Evolutionary conservation across 2,888 invertebrate genomes (phyloP).

Genomic region (Chalcis sispes): DNA sequence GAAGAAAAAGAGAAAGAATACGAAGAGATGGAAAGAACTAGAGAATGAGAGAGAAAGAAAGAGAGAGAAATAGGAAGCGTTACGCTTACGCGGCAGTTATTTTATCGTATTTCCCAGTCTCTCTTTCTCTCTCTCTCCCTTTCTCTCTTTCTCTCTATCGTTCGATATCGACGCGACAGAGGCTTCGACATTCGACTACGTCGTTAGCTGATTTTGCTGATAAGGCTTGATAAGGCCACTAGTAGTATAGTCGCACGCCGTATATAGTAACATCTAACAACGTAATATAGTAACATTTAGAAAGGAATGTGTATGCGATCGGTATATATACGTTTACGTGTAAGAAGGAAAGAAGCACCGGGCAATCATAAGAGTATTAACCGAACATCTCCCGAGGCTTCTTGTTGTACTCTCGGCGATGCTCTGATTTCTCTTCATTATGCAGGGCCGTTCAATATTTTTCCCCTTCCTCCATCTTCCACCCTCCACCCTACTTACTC

Average conservation of each 20-base stretch:
- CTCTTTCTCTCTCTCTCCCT: no score
- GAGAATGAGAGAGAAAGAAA: slow-evolving; percentile 35
- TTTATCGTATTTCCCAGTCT: slow-evolving; percentile 59
- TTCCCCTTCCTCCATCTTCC: no score
- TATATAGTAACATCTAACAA: background rate
- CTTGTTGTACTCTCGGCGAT: slow-evolving; percentile 12
- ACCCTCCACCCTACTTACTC: no score
- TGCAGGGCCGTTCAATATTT: background rate
- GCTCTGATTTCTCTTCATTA: slow-evolving; percentile 40
- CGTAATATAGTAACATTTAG: no score
- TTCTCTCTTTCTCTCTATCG: no score
- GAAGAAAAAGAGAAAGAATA: background rate
- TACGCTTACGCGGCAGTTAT: slow-evolving; percentile 60
- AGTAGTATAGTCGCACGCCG: background rate
- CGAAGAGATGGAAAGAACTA: slow-evolving; percentile 1
- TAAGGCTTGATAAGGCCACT: slow-evolving; percentile 62
- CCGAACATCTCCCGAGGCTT: slow-evolving; percentile 29
- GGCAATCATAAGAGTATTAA: slow-evolving; percentile 46
- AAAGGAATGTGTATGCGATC: no score
- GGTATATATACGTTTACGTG: background rate
- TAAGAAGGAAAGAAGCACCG: slow-evolving; percentile 26
- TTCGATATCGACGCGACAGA: slow-evolving; percentile 48
- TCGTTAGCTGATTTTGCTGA: slow-evolving; percentile 52
- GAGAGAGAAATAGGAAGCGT: background rate
- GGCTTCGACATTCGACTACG: slow-evolving; percentile 55